Conservation (phyloP, 2,113 vertebrate species). For the Protobothrops flavoviridis region DNA sequence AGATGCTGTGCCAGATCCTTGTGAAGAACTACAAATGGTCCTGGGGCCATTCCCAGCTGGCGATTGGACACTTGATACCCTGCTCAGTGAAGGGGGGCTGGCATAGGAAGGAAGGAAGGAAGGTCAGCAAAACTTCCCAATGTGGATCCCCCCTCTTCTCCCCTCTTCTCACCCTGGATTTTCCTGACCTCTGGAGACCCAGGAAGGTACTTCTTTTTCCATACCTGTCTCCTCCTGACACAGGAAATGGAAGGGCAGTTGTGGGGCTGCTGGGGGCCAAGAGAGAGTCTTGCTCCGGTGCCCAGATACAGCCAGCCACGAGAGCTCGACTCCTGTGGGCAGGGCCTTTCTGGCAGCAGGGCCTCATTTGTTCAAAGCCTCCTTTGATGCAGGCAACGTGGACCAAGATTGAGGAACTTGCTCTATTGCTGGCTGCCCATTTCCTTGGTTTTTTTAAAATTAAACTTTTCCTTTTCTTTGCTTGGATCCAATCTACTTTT, state of each 20-base stretch:
- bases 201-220: too few relatives aligned
- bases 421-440: not conserved
- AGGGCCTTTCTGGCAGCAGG: not conserved
- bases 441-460: not conserved
- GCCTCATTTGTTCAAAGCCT: not conserved
- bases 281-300: not conserved
- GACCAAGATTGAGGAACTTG: not conserved
- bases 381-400: not conserved
- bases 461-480: not conserved
- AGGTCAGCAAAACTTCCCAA: too few relatives aligned
- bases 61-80: too few relatives aligned
- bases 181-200: too few relatives aligned
- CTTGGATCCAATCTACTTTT: not conserved
- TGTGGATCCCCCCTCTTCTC: too few relatives aligned
- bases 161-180: too few relatives aligned
- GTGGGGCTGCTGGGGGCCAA: not conserved
- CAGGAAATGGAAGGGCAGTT: not conserved
- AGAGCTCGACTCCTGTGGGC: not conserved
- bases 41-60: too few relatives aligned
- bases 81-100: too few relatives aligned
- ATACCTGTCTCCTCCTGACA: not conserved
- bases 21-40: too few relatives aligned
- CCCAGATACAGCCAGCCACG: not conserved
- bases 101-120: too few relatives aligned
- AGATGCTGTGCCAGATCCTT: too few relatives aligned